Evolutionary conservation across 2,888 invertebrate species (phyloP), one percentile per base, ranked within the genome.

Genomic region (Penaeus monodon): DNA sequence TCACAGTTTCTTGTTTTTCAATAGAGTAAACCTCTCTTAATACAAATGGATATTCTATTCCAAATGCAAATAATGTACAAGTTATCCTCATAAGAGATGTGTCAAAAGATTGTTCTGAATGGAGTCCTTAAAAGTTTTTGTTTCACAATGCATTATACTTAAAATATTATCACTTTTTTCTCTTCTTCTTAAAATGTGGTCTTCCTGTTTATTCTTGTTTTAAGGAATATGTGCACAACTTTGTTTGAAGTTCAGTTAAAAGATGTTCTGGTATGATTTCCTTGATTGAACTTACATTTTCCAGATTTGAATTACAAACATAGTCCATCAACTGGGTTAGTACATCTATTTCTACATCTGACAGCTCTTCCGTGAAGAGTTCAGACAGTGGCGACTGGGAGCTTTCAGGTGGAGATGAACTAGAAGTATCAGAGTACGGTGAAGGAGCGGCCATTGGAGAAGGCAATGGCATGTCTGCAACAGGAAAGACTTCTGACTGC

Each of bases 261-360:
- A 88, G 81, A 79, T 88, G 80, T 14, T 80, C 80, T 57, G 88
- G 84, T 33, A 84, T 73, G 33, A 88, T 73, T 63, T 84, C 84
- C 63, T 88, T 88, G 10, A 88, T 76, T 57, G 83, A 84, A 73
- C 76, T 84, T 29, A 84, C 81, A 65, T 84, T 88, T 38, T 88
- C 88, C 38, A 88, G 49, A 77, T 88, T 88, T n/a, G 84, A 65
- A 63, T 80, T 88, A 7, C 80, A 80, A 24, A 88, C 77, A 24
- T 81, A 88, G 33, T 84, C 88, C 1, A 88, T 80, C 27, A 88
- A 66, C 81, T 88, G 88, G n/a, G 84, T 88, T 17, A 88, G 76
- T 24, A 88, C 88, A 33, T 84, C 84, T 27, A 88, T 88, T 74
- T 88, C 88, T 29, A 88, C 84, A 44, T 88, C 81, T 49, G 88